These are phyloP conservation scores for Zootermopsis nevadensis DNA, from an alignment of 2,888 invertebrate species.

Conservation along the genomic window DNA sequence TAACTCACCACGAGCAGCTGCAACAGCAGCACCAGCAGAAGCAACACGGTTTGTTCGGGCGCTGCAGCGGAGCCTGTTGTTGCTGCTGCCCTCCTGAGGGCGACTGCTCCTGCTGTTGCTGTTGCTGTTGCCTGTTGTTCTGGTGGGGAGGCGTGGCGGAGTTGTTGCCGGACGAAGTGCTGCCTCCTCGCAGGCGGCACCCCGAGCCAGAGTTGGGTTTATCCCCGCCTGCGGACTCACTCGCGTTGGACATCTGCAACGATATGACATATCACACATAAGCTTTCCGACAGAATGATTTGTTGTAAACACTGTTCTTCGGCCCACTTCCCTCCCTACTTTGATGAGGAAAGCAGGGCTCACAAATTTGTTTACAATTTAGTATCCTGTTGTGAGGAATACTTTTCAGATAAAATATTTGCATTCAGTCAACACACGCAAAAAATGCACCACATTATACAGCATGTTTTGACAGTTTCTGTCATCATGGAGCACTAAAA, in stretches of 20 bases:
- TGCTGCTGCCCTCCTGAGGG: conserved; percentile 51
- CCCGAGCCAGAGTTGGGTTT: conserved; percentile 47
- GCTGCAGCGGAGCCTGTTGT: conserved; percentile 46
- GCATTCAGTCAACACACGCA: no score
- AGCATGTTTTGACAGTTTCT: no score
- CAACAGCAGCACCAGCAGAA: conserved; percentile 79
- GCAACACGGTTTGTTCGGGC: conserved; percentile 69
- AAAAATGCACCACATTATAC: no score
- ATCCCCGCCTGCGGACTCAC: conserved; percentile 49
- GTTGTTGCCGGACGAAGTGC: conserved; percentile 61
- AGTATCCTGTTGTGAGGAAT: no score
- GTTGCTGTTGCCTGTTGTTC: conserved; percentile 46
- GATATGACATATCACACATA: neutral
- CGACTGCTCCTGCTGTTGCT: conserved; percentile 48
- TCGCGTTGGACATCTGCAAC: conserved; percentile 52
- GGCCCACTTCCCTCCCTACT: no score
- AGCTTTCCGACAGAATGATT: no score
- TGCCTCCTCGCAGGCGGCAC: conserved; percentile 54
- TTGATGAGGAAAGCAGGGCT: no score
- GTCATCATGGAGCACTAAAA: no score
- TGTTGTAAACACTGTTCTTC: no score
- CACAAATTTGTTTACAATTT: no score
- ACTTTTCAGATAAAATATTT: no score
- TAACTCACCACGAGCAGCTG: conserved; percentile 76
- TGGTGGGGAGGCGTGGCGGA: conserved; percentile 59